Conservation (phyloP, 2,113 vertebrate genomes). For the Phoenicopterus ruber region DNA sequence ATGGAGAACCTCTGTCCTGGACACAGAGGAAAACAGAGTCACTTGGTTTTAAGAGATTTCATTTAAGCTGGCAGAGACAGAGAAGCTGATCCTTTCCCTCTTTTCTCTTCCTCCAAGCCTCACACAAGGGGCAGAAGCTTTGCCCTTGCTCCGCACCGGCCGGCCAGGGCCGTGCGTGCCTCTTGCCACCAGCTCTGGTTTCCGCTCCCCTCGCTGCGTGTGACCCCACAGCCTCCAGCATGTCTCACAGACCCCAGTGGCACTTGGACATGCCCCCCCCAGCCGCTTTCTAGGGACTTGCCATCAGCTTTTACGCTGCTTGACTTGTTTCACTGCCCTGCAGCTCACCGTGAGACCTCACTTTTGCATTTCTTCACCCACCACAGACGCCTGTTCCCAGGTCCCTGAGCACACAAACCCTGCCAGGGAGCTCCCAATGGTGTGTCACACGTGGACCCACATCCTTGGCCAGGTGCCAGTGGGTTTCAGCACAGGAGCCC, state of each 20-base stretch:
- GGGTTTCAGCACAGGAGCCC: background rate
- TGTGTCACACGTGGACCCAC: accelerated
- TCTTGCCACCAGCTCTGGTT: background rate
- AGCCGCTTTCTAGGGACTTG: background rate
- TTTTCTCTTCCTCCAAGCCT: background rate
- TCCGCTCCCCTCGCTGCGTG: accelerated
- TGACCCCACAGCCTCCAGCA: background rate
- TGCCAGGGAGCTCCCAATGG: background rate
- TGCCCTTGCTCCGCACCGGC: background rate
- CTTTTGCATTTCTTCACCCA: background rate
- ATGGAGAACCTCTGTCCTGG: accelerated
- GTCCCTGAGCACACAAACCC: background rate
- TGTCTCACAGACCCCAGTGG: background rate
- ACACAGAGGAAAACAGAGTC: background rate
- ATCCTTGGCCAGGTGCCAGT: background rate
- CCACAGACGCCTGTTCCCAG: accelerated
- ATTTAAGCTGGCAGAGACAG: background rate
- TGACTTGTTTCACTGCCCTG: background rate
- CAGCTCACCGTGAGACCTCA: background rate
- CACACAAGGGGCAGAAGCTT: background rate
- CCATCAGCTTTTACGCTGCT: background rate
- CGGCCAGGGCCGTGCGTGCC: accelerated
- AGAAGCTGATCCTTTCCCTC: background rate
- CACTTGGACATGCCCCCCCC: accelerated
- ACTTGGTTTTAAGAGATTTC: background rate